Evolutionary conservation across 2,113 vertebrate species (phyloP), one percentile per base, ranked within the genome.

Genomic region (Mohoua ochrocephala): DNA sequence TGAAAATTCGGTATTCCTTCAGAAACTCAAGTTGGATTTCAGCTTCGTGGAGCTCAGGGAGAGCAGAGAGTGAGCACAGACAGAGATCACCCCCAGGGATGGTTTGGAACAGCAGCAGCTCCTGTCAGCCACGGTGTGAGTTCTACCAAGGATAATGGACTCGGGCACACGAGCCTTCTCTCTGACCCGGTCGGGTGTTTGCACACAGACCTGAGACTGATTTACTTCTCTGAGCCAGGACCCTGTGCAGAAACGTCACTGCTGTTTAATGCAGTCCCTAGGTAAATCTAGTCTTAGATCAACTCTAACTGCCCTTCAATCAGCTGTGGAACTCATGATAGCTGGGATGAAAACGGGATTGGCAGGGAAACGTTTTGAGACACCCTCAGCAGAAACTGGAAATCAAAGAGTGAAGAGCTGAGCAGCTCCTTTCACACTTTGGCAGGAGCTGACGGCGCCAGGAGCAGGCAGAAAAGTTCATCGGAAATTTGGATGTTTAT

Each of bases 361-460:
- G 57, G 13, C 52, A 28, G 5, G 52, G 27, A 67, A 56, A 35
- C 2, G 13, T 60, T 47, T 61, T 50, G 83, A 85, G 61, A 61
- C 33, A 23, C 16, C 11, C n/a, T 65, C 56, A 57, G 41, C 45
- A 84, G 70, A 86, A 75, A 37, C 21, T 60, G 30, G 54, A 56
- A 80, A 56, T 24, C 28, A 52, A 52, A 44, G 16, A 64, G 12
- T 39, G 61, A 53, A 53, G 30, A 78, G 9, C 41, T 17, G 42
- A 88, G n/a, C 70, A 73, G 15, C 15, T 60, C 14, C n/a, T 60
- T 77, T 35, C 57, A 77, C 3, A 0, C n/a, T 88, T 69, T 41
- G 52, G 37, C n/a, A 35, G 53, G 47, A 49, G 17, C 17, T 54
- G 65, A 42, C 1, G 7, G 37, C 0, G 0, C 41, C 41, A 54